Percentiles rank a stretch among this genome's conserved stretches.
These are phyloP conservation scores for Enteromius trimaculatus DNA, from an alignment of 2,797 vertebrate species.

Conservation along the genomic window DNA sequence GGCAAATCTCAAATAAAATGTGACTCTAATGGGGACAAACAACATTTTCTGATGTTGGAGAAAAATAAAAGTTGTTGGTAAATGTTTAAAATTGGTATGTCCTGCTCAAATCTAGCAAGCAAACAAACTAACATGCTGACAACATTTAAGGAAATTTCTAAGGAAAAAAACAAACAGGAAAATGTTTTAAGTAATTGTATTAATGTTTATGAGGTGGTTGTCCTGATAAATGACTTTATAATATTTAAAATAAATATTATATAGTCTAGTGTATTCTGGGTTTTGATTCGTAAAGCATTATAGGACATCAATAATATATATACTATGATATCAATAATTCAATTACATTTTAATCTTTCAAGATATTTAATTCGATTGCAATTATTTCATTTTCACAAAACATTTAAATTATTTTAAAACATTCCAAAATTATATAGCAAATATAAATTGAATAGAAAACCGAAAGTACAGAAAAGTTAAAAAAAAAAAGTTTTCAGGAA, in stretches of 20 bases:
- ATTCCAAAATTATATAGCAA: background rate
- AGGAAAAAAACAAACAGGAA: background rate
- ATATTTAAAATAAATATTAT: constrained; percentile 18
- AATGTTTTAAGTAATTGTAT: background rate
- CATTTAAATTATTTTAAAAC: background rate
- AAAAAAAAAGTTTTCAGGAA: background rate
- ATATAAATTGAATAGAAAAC: background rate
- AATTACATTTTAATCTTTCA: too few species aligned
- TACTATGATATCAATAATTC: background rate
- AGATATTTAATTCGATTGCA: background rate
- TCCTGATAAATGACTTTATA: constrained; percentile 18
- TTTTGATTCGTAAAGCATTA: background rate
- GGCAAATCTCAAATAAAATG: background rate
- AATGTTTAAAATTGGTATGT: too few species aligned
- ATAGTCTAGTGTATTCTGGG: background rate
- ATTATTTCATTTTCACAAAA: background rate
- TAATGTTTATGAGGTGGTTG: background rate
- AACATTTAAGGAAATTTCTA: background rate
- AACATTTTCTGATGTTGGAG: background rate
- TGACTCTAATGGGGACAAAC: background rate
- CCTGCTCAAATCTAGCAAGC: background rate
- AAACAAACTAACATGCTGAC: background rate
- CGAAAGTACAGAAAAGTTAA: background rate
- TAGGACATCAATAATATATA: constrained; percentile 20
- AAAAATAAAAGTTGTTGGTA: too few species aligned